Evolutionary conservation across 37 sponge, comb jelly and placozoan species (phyloP).

Genomic region (Ianthella basta): DNA sequence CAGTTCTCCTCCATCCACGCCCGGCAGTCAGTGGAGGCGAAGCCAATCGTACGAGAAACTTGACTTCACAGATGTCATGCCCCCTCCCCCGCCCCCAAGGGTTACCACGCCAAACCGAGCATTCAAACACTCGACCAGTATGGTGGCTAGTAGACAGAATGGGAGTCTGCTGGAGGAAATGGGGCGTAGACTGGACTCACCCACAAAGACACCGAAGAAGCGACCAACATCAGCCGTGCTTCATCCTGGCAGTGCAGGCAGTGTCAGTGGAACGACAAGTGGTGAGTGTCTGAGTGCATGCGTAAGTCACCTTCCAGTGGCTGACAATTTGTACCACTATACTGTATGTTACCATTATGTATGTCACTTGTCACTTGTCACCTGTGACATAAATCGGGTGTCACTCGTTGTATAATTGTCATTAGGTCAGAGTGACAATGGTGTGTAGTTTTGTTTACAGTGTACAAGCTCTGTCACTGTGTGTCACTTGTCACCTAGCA

Average conservation of each 20-base stretch:
- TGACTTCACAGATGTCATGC: not conserved
- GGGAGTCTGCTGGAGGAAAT: not conserved
- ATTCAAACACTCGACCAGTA: slow-evolving; percentile 9
- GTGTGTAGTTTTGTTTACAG: too few species aligned
- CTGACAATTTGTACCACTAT: too few species aligned
- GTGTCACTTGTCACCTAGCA: too few species aligned
- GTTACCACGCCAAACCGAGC: not conserved
- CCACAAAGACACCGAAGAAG: slow-evolving; percentile 19
- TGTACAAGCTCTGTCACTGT: too few species aligned
- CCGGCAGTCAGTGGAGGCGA: slow-evolving; percentile 7
- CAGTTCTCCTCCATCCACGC: not conserved
- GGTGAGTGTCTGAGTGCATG: not conserved
- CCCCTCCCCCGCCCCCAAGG: not conserved
- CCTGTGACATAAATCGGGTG: too few species aligned
- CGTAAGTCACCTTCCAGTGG: too few species aligned
- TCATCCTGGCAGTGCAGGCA: not conserved
- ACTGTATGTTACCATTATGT: too few species aligned
- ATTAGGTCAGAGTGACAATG: too few species aligned
- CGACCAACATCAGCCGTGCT: not conserved
- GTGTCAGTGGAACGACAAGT: not conserved
- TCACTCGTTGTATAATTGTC: too few species aligned
- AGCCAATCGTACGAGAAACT: slow-evolving; percentile 11
- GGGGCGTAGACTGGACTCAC: not conserved
- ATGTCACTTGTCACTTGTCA: too few species aligned
- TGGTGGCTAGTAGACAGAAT: not conserved